Evolutionary conservation across 1,140 invertebrate species (phyloP).

Genomic region (Penaeus chinensis): DNA sequence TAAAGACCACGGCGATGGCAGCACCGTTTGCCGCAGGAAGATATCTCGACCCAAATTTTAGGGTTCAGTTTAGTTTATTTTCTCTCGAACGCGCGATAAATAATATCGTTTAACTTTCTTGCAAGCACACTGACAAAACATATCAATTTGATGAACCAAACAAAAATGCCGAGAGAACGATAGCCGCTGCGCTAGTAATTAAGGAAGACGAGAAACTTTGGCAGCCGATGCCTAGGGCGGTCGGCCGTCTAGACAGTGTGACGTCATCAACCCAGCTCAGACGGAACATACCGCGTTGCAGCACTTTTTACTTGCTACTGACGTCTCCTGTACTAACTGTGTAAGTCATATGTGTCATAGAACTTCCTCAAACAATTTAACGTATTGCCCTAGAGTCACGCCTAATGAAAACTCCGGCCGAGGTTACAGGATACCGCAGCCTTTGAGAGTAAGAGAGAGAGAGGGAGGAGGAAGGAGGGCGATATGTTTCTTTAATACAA

Average conservation of each 20-base stretch:
- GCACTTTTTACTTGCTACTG: conserved; percentile 41
- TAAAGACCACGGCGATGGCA: conserved; percentile 40
- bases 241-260: conserved; percentile 57
- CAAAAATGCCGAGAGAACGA: background rate
- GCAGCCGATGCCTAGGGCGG: conserved; percentile 40
- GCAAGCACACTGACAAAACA: background rate
- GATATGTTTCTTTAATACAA: conserved; percentile 5
- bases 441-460: background rate
- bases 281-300: conserved; percentile 44
- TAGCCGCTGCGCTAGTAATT: conserved; percentile 32
- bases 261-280: conserved; percentile 53
- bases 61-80: conserved; percentile 2
- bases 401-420: background rate
- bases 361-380: too few species aligned
- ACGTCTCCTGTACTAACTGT: background rate
- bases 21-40: conserved; percentile 50
- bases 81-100: background rate
- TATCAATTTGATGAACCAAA: background rate
- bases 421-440: too few species aligned
- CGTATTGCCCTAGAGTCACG: background rate
- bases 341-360: too few species aligned
- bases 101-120: background rate
- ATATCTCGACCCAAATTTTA: conserved; percentile 49
- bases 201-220: conserved; percentile 45
- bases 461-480: conserved; percentile 17